phyloP scores from a whole-genome alignment of 2,113 vertebrate species.

The Chloroceryle aenea region DNA sequence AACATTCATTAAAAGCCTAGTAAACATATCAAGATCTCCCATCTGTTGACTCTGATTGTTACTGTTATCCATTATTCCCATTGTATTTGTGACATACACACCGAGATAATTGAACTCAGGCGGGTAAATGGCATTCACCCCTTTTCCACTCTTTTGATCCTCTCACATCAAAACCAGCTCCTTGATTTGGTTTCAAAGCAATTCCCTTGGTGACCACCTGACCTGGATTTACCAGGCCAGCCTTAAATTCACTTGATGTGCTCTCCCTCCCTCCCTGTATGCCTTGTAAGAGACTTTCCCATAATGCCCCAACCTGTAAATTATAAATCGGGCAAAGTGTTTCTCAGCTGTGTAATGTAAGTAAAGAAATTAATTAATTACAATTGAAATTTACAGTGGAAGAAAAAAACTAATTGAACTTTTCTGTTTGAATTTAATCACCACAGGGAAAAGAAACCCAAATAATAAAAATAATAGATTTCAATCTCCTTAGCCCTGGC shows the following conservation, averaged over 20 bases:
- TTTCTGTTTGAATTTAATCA: conserved; percentile 67
- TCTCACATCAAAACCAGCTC: conserved; percentile 19
- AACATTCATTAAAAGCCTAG: neutral
- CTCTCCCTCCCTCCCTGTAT: neutral
- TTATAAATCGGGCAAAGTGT: neutral
- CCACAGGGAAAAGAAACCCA: neutral
- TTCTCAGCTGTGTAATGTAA: neutral
- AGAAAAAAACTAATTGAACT: neutral
- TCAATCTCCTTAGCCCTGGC: neutral
- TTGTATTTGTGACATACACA: neutral
- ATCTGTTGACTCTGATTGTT: neutral
- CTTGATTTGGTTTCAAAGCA: conserved; percentile 44
- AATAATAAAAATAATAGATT: neutral
- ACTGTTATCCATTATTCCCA: neutral
- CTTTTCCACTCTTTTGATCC: conserved; percentile 2
- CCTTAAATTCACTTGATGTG: conserved; percentile 33
- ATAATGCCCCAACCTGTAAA: neutral
- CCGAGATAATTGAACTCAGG: neutral
- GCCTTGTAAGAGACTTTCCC: conserved; percentile 3
- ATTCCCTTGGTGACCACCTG: conserved; percentile 33
- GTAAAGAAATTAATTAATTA: neutral
- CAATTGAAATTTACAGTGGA: neutral
- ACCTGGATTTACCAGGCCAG: conserved; percentile 52
- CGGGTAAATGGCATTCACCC: neutral
- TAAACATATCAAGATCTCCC: neutral